Conservation (phyloP, 2,113 vertebrate genomes). For the Apistogramma diplotaenia region DNA sequence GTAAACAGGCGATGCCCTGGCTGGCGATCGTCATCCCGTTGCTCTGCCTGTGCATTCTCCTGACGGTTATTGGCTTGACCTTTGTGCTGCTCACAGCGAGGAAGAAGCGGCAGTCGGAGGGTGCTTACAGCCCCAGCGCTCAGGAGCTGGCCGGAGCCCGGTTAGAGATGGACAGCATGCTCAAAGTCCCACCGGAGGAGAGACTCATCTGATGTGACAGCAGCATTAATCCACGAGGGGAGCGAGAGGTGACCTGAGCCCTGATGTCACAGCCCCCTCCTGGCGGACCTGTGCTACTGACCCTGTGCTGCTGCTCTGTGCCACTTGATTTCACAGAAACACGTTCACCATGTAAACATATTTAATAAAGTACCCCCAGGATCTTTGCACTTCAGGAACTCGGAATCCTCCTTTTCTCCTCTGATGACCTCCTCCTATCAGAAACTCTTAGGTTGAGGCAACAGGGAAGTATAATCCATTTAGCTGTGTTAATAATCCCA, state of each 20-base stretch:
- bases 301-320: not conserved
- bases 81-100: slow-evolving; percentile 88
- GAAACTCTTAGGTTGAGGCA: not conserved
- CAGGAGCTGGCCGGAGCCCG: slow-evolving; percentile 95
- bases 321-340: not conserved
- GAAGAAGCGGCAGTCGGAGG: slow-evolving; percentile 92
- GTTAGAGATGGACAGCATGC: slow-evolving; percentile 95
- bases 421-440: not conserved
- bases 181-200: slow-evolving; percentile 94
- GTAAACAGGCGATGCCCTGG: slow-evolving; percentile 78
- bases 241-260: not conserved
- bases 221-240: not conserved
- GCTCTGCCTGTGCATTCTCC: slow-evolving; percentile 83
- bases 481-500: not conserved
- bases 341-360: not conserved
- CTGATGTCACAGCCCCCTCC: not conserved
- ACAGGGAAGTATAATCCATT: no score
- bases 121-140: slow-evolving; percentile 91
- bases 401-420: not conserved
- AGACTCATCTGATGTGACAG: slow-evolving; percentile 87
- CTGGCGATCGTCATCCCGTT: slow-evolving; percentile 86
- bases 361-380: not conserved
- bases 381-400: not conserved
- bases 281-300: slow-evolving; percentile 5
- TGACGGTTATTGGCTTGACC: slow-evolving; percentile 81